These are phyloP conservation scores for Micromussa lordhowensis DNA, from an alignment of 92 coral and sea anemone genomes.

Conservation along the genomic window DNA sequence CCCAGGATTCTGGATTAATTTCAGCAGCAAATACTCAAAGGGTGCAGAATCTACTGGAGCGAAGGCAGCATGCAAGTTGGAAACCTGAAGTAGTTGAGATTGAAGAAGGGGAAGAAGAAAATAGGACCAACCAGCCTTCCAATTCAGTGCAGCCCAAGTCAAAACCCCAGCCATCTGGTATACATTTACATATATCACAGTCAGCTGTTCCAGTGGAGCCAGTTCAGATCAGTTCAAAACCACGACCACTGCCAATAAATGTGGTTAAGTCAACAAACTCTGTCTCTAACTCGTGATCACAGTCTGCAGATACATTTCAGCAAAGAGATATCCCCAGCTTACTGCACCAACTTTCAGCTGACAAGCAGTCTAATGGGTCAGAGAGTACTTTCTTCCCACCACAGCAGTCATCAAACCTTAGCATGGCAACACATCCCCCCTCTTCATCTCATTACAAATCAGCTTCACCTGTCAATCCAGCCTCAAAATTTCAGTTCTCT, in stretches of 20 bases:
- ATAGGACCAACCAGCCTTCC: neutral
- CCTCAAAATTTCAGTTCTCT: constrained; percentile 22
- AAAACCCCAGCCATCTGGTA: constrained; percentile 1
- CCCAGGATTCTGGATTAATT: neutral
- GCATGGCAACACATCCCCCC: neutral
- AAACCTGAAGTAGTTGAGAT: constrained; percentile 2
- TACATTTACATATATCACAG: neutral
- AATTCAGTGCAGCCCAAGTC: neutral
- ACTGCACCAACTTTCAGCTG: too few species aligned
- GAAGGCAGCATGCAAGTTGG: constrained; percentile 26
- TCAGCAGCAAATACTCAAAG: constrained; percentile 20
- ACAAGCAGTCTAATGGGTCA: too few species aligned
- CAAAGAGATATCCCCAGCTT: too few species aligned
- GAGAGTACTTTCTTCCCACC: too few species aligned
- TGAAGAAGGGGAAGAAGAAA: neutral
- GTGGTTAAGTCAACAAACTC: too few species aligned
- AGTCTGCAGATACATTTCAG: too few species aligned
- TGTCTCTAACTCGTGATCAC: too few species aligned
- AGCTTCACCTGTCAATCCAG: constrained; percentile 21
- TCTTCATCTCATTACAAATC: neutral
- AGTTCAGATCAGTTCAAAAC: too few species aligned
- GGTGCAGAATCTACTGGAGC: constrained; percentile 25
- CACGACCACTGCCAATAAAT: too few species aligned
- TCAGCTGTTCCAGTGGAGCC: too few species aligned
- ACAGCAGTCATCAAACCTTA: too few species aligned